These are phyloP conservation scores for Scartelaos histophorus DNA, from an alignment of 2,113 vertebrate species.

Conservation along the genomic window DNA sequence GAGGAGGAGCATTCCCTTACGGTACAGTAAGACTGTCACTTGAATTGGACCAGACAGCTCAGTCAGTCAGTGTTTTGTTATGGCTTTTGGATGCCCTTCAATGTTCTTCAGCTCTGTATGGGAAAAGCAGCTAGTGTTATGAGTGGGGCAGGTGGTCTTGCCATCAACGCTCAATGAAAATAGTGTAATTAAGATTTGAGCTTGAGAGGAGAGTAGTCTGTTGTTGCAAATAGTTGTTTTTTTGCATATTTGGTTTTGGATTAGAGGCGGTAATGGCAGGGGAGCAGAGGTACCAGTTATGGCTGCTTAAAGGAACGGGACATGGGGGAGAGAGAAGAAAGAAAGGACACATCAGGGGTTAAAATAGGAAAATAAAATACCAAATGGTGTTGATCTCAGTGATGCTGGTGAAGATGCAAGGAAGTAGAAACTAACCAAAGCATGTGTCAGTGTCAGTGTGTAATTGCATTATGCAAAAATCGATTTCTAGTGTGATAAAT, in stretches of 20 bases:
- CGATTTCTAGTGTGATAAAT: background rate
- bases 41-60: constrained; percentile 17
- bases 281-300: constrained; percentile 46
- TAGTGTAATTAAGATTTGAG: background rate
- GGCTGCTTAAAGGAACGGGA: constrained; percentile 61
- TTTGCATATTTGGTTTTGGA: constrained; percentile 6
- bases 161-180: constrained; percentile 15
- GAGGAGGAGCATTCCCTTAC: constrained; percentile 67
- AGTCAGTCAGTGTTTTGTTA: constrained; percentile 17
- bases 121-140: constrained; percentile 14
- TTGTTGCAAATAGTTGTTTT: constrained; percentile 34
- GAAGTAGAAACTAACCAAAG: background rate
- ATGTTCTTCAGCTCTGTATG: constrained; percentile 2
- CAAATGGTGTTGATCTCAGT: constrained; percentile 22
- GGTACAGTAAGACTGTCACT: constrained; percentile 54
- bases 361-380: constrained; percentile 6
- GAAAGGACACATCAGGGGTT: constrained; percentile 20
- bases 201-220: constrained; percentile 5
- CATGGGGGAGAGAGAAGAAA: constrained; percentile 47
- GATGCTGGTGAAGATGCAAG: background rate
- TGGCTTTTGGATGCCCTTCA: constrained; percentile 29
- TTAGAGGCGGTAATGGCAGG: constrained; percentile 15
- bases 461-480: background rate
- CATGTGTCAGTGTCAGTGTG: background rate
- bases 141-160: constrained; percentile 38